A percentile compares a stretch with the other conserved stretches of the same genome.
Conservation (phyloP, 2,113 vertebrate genomes). For the Mirza zaza region DNA sequence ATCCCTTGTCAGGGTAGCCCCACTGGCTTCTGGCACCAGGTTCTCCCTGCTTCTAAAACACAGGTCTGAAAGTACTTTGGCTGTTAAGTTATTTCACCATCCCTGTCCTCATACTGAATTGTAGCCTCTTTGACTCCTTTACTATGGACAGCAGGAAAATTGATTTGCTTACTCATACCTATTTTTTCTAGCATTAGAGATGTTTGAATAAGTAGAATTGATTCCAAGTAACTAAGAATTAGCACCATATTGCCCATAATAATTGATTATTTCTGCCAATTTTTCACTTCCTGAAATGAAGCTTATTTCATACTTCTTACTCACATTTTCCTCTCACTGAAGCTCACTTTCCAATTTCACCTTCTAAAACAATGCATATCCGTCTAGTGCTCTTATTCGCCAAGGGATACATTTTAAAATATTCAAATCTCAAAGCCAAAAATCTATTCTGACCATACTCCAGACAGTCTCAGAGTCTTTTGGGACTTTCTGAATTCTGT, state of each 20-base stretch:
- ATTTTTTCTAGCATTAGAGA: background rate
- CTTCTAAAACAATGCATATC: background rate
- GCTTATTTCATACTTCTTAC: background rate
- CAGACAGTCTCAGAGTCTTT: background rate
- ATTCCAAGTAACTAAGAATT: background rate
- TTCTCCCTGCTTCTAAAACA: background rate
- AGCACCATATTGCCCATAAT: background rate
- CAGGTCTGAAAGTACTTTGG: background rate
- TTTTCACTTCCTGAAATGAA: background rate
- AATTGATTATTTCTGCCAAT: background rate
- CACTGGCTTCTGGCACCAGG: background rate
- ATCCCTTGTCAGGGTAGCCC: background rate
- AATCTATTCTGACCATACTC: background rate
- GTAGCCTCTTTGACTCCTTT: background rate
- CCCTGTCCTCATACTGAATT: background rate
- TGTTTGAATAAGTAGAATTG: background rate
- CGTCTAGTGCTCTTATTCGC: background rate
- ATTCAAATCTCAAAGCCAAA: background rate
- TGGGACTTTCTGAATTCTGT: background rate
- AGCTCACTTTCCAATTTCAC: background rate
- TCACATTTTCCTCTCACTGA: conserved; percentile 2
- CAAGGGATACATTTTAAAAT: background rate
- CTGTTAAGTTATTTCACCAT: background rate
- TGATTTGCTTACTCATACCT: background rate
- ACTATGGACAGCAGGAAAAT: background rate